These are phyloP conservation scores for Andrena dorsata DNA, from an alignment of 2,888 invertebrate genomes.

Conservation along the genomic window DNA sequence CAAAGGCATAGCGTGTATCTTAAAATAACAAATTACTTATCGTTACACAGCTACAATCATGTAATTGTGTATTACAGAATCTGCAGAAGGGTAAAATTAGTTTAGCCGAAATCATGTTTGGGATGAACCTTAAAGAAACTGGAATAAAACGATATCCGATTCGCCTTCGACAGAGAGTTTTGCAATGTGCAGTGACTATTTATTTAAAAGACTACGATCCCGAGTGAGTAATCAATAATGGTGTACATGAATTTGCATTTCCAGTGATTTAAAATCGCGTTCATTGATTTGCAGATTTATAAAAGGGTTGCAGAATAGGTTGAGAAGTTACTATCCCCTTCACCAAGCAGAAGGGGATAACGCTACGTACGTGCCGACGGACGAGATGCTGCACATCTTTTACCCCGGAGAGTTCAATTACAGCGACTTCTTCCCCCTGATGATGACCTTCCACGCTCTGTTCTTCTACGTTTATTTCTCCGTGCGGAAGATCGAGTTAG, in stretches of 20 bases:
- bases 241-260: background rate
- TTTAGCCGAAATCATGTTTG: conserved; percentile 95
- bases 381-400: conserved; percentile 90
- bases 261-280: background rate
- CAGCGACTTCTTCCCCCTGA: conserved; percentile 93
- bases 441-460: conserved; percentile 93
- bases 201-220: conserved; percentile 93
- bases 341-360: conserved; percentile 87
- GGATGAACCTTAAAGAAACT: conserved; percentile 95
- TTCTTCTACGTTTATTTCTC: conserved; percentile 98
- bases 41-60: background rate
- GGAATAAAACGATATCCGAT: conserved; percentile 96
- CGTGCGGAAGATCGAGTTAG: conserved; percentile 97
- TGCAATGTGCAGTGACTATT: conserved; percentile 96
- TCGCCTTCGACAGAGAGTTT: conserved; percentile 92
- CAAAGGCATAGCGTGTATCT: background rate
- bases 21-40: background rate
- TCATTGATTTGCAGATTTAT: conserved; percentile 88
- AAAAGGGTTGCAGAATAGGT: conserved; percentile 89
- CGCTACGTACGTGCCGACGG: conserved; percentile 59
- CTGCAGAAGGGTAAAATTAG: conserved; percentile 94
- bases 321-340: conserved; percentile 90
- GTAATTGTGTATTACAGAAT: conserved; percentile 86
- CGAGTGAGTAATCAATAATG: conserved; percentile 86
- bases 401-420: conserved; percentile 96